Base-by-base conservation (phyloP, 92 coral and sea anemone genomes). In the Meandrina meandrites region DNA sequence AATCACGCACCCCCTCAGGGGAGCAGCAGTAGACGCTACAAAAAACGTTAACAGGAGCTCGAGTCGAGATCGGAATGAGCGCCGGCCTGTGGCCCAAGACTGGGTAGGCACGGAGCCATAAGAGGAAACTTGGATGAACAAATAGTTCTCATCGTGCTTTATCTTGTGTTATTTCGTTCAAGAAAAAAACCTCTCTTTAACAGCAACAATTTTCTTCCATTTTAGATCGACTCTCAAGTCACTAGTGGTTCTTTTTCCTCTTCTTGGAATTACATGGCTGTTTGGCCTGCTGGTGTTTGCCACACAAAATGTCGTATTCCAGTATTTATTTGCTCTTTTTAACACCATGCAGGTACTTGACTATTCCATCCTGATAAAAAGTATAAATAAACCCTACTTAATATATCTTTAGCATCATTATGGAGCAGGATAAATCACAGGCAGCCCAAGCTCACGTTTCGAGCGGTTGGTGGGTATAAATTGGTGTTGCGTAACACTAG, bases 231-330 rank as follows among this genome's bases (percentile, higher is more conserved):
- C 98, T 31, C 89, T 96, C 76, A 96, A 94, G 88, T 91, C 97
- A 21, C 87, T 94, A 30, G 92, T 90, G 51, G 93, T 96, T 37
- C 81, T 96, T 71, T 90, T 96, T 58, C 98, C 98, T 19, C 89
- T 96, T 57, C 95, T 96, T 79, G 98, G 98, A 8, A 88, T 94
- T 84, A 94, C 97, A 31, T 96, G 98, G 98, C 84, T 96, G 78
- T 92, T 96, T 74, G 93, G 97, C 27, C 79, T 96, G 47, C 85
- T 96, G 69, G 80, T 94, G 69, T 94, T 96, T 81, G 92, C 92
- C 34, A 92, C 93, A 19, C 86, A 89, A 27, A 81, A 89, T 80
- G 47, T 94, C 45, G 90, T 79, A 50, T 85, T 96, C 75, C 95
- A 96, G 90, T 96, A 96, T 80, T 79, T 96, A 69, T 96, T 96